These are phyloP conservation scores for Phrynosoma platyrhinos DNA, from an alignment of 2,113 vertebrate genomes.

Conservation along the genomic window DNA sequence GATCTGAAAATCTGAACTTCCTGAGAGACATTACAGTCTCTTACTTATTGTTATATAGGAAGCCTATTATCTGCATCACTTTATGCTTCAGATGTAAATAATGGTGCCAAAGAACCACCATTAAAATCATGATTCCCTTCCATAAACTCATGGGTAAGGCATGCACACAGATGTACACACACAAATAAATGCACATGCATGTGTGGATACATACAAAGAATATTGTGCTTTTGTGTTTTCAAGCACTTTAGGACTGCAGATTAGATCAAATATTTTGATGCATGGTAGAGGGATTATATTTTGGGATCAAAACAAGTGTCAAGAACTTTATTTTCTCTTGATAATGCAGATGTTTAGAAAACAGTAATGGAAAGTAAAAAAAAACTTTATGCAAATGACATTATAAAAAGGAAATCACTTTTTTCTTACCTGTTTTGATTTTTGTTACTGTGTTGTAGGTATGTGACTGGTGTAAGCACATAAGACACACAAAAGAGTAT, in stretches of 20 bases:
- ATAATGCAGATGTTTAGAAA: constrained; percentile 60
- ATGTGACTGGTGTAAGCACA: constrained; percentile 99
- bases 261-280: not conserved
- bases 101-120: not conserved
- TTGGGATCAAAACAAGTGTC: not conserved
- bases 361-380: constrained; percentile 54
- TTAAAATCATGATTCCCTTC: constrained; percentile 13
- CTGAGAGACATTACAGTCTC: not conserved
- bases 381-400: constrained; percentile 64
- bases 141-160: not conserved
- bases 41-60: not conserved
- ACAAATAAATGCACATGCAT: not conserved
- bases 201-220: not conserved
- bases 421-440: constrained; percentile 78
- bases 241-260: not conserved
- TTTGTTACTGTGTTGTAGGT: constrained; percentile 89
- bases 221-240: not conserved
- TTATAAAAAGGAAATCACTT: constrained; percentile 70
- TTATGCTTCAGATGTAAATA: not conserved
- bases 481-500: constrained; percentile 99
- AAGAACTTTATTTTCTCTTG: constrained; percentile 36
- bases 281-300: not conserved
- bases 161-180: not conserved
- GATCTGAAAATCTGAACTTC: not conserved
- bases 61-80: not conserved